phyloP scores from a whole-genome alignment of 2,888 invertebrate species.

The Phengaris arion region DNA sequence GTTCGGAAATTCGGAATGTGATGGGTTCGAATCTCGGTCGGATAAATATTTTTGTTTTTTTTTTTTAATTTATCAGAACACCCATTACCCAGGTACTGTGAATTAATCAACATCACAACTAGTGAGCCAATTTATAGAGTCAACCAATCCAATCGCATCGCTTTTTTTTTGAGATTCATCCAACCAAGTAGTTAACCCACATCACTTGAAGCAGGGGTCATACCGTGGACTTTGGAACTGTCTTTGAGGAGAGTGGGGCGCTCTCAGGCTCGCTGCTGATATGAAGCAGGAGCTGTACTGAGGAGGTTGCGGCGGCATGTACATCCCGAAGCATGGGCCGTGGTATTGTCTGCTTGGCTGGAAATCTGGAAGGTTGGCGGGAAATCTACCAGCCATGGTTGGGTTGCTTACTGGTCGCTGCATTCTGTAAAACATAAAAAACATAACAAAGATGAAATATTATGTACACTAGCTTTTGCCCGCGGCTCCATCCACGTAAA shows the following conservation, averaged over 20 bases:
- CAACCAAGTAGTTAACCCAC: not conserved
- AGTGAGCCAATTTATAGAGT: too few relatives aligned
- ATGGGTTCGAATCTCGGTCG: too few relatives aligned
- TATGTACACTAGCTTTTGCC: too few relatives aligned
- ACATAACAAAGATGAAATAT: not conserved
- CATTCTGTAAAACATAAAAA: constrained; percentile 53
- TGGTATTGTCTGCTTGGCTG: constrained; percentile 28
- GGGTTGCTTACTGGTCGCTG: constrained; percentile 54
- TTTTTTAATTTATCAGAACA: too few relatives aligned
- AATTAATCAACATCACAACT: too few relatives aligned
- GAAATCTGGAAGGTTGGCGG: constrained; percentile 28
- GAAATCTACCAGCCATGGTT: constrained; percentile 35
- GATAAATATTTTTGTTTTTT: too few relatives aligned
- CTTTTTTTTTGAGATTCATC: constrained; percentile 35
- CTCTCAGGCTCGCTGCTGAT: constrained; percentile 50
- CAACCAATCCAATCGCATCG: not conserved
- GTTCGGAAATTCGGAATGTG: too few relatives aligned
- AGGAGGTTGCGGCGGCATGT: constrained; percentile 39
- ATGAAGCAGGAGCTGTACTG: constrained; percentile 55
- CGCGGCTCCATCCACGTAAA: too few relatives aligned
- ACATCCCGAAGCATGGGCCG: constrained; percentile 42
- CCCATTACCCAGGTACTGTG: too few relatives aligned
- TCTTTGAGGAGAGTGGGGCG: constrained; percentile 42
- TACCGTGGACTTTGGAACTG: constrained; percentile 36
- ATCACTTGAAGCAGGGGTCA: constrained; percentile 43